phyloP scores from a whole-genome alignment of 2,113 vertebrate genomes.

The Hystrix cristata region DNA sequence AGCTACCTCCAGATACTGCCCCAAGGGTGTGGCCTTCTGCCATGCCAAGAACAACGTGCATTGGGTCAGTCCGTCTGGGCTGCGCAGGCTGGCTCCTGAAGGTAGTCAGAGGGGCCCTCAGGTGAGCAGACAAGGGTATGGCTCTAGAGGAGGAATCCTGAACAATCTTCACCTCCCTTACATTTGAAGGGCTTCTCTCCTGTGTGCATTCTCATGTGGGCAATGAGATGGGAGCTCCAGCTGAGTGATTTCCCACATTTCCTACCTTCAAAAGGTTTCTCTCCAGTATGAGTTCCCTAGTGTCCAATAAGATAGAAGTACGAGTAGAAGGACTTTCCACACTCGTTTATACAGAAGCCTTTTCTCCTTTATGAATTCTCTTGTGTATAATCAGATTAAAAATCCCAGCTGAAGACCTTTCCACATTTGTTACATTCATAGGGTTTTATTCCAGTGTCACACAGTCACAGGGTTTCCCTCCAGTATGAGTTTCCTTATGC shows the following conservation, averaged over 20 bases:
- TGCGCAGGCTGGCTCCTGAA: too few species aligned
- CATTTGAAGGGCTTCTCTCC: constrained; percentile 84
- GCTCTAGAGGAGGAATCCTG: constrained; percentile 82
- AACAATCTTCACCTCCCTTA: constrained; percentile 82
- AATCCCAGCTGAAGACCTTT: constrained; percentile 84
- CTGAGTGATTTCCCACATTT: constrained; percentile 84
- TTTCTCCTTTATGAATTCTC: constrained; percentile 83
- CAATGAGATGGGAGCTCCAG: constrained; percentile 82
- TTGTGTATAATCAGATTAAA: constrained; percentile 83
- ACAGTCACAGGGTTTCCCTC: constrained; percentile 81
- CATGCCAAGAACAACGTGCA: constrained; percentile 95
- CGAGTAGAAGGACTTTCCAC: constrained; percentile 83
- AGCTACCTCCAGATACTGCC: constrained; percentile 95
- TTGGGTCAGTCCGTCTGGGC: constrained; percentile 85
- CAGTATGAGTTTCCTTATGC: constrained; percentile 75
- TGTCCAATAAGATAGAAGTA: constrained; percentile 82
- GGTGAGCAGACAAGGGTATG: constrained; percentile 60
- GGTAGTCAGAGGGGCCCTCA: too few species aligned
- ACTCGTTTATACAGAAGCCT: constrained; percentile 81
- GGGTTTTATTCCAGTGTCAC: constrained; percentile 83
- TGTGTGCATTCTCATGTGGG: constrained; percentile 84
- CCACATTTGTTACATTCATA: constrained; percentile 52
- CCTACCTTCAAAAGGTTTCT: constrained; percentile 81
- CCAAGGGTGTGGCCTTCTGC: constrained; percentile 94
- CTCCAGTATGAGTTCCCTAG: constrained; percentile 83